phyloP scores from a whole-genome alignment of 2,797 vertebrate genomes.

The Aphelocoma californica region DNA sequence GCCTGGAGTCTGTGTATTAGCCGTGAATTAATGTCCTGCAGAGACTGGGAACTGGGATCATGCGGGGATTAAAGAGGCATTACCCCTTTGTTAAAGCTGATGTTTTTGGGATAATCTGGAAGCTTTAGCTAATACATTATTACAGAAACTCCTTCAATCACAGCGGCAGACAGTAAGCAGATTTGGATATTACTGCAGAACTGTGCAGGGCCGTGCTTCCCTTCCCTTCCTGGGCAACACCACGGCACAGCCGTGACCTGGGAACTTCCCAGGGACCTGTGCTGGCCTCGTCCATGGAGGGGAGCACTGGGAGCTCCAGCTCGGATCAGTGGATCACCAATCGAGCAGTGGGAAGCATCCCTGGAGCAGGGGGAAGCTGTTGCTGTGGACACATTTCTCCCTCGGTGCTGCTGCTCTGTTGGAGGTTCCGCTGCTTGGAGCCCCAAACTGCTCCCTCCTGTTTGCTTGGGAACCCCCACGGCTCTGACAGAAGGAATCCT shows the following conservation, averaged over 20 bases:
- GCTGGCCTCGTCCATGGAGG: neutral
- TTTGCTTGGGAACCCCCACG: neutral
- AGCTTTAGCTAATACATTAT: conserved; percentile 76
- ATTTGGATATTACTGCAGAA: conserved; percentile 69
- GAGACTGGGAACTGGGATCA: conserved; percentile 66
- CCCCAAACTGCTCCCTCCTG: neutral
- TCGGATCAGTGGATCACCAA: neutral
- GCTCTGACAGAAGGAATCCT: neutral
- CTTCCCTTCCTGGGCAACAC: neutral
- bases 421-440: neutral
- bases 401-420: neutral
- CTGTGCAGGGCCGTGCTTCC: neutral
- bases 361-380: neutral
- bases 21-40: conserved; percentile 72
- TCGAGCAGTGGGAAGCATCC: neutral
- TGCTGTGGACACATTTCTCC: neutral
- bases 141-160: conserved; percentile 74
- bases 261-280: neutral
- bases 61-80: conserved; percentile 73
- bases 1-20: conserved; percentile 64
- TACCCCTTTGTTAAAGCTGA: conserved; percentile 77
- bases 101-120: conserved; percentile 75
- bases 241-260: neutral
- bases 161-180: conserved; percentile 72
- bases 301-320: neutral